A percentile compares a stretch with the other conserved stretches of the same genome.
These are phyloP conservation scores for Agapostemon virescens DNA, from an alignment of 2,888 invertebrate species.

Conservation along the genomic window DNA sequence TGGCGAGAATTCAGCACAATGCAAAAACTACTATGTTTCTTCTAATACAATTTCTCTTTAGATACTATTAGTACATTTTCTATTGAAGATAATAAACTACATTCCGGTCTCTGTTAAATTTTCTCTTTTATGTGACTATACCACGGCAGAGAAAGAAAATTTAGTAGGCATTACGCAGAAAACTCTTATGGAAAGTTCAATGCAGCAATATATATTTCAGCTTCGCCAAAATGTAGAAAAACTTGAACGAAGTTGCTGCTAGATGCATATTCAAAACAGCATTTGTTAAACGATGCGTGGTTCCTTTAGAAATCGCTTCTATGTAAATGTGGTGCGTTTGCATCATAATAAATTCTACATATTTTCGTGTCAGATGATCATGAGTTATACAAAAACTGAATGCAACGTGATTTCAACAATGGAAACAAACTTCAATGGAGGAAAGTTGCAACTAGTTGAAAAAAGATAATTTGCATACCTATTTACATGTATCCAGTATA, in stretches of 20 bases:
- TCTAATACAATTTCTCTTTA: neutral
- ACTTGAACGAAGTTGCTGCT: slow-evolving; percentile 13
- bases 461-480: neutral
- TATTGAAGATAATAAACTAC: neutral
- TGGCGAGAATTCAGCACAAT: too few relatives aligned
- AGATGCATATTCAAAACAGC: slow-evolving; percentile 24
- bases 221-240: neutral
- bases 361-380: slow-evolving; percentile 4
- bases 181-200: neutral
- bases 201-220: slow-evolving; percentile 4
- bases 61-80: neutral
- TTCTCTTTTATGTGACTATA: neutral
- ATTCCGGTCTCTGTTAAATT: neutral
- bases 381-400: neutral
- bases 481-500: too few relatives aligned
- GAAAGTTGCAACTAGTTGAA: neutral
- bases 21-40: neutral
- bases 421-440: neutral
- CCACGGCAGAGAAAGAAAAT: neutral
- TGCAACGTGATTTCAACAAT: neutral
- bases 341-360: slow-evolving; percentile 17
- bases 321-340: slow-evolving; percentile 1
- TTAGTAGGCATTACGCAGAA: neutral
- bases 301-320: slow-evolving; percentile 37
- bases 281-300: slow-evolving; percentile 37